Conservation (phyloP, 2,797 vertebrate genomes). For the Rhincodon typus region DNA sequence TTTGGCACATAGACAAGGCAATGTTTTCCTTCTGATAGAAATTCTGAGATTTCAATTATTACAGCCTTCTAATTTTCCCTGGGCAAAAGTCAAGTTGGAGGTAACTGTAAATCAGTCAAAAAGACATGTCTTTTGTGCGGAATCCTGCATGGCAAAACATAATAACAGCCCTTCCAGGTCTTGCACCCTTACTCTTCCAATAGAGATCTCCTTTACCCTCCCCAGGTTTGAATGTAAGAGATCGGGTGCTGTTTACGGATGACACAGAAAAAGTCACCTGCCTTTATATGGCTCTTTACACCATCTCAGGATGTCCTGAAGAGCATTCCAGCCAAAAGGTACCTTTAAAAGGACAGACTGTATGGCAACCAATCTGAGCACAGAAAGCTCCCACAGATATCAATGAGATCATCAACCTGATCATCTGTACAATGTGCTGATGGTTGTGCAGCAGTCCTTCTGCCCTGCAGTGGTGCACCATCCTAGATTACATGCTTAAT, state of each 20-base stretch:
- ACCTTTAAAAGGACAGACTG: neutral
- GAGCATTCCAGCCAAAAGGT: neutral
- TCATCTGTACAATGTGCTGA: neutral
- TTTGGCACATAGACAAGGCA: neutral
- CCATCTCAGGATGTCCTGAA: neutral
- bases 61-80: neutral
- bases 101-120: neutral
- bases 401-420: neutral
- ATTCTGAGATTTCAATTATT: neutral
- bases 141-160: neutral
- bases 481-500: neutral
- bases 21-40: neutral
- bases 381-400: neutral
- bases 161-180: neutral
- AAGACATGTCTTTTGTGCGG: neutral
- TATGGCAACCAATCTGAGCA: neutral
- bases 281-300: neutral
- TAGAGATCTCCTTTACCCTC: neutral
- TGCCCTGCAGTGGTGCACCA: neutral
- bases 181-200: neutral
- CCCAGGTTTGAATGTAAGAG: neutral
- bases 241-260: neutral
- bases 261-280: neutral
- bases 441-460: neutral
- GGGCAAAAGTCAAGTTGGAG: neutral